Evolutionary conservation across 64 coral and sea anemone genomes (phyloP), one percentile per base, ranked within the genome.

Genomic region (Montipora efflorescens): DNA sequence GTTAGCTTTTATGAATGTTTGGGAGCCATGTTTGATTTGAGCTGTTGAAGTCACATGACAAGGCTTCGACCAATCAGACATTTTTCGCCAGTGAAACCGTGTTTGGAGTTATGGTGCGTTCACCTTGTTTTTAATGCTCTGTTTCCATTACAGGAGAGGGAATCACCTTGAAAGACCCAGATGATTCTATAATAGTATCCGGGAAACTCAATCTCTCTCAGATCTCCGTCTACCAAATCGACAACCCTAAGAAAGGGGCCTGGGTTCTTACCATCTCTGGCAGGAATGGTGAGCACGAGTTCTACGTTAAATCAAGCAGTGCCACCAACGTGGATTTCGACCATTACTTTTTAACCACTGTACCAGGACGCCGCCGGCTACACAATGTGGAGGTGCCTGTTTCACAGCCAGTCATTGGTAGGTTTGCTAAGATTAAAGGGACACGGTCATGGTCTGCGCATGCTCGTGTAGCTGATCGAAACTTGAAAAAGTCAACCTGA

Each of bases 301-400:
- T 90, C 48, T 93, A 91, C 67, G 83, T 97, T 16, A 97, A 97
- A 45, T 93, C 88, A 18, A 94, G 71, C 7, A 97, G 95, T 64
- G 90, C 87, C 5, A 91, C 87, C 5, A 97, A 97, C 83, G 94
- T 97, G 1, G 92, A 97, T 68, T 97, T 97, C 66, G 92, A 97
- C 20, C 81, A 97, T 70, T 94, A 94, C 48, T 97, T 97, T 21
- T 0, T 88, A 8, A 78, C 91, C 47, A 59, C 53, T 49, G 8
- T 95, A 20, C 88, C 80, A 70, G 78, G 61, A 9, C 68, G 88
- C 5, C 64, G 76, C 59, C 68, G 51, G 36, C 36, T 36, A 36
- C 53, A 14, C 9, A 61, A 11, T 55, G 18, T 44, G 4, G 88
- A 93, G 21, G 88, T 91, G 18, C 95, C 95, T 14, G 57, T 88